Percentiles rank a stretch among this genome's conserved stretches.
Conservation (phyloP, 2,113 vertebrate genomes). For the Emydura subglobosa region DNA sequence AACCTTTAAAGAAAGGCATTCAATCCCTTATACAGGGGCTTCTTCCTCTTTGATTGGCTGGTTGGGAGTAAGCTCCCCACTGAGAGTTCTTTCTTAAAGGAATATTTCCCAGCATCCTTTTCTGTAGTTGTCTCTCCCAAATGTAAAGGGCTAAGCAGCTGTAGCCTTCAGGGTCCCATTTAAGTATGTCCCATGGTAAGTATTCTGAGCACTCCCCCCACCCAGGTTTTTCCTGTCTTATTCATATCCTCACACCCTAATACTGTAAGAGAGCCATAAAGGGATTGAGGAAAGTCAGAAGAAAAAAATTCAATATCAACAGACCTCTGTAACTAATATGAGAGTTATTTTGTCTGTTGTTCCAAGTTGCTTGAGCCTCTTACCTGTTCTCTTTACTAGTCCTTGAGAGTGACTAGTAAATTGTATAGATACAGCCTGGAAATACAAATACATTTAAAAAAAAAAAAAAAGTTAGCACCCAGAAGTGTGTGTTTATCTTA, state of each 20-base stretch:
- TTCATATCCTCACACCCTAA: background rate
- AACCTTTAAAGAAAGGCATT: background rate
- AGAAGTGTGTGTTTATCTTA: background rate
- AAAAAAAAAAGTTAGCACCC: background rate
- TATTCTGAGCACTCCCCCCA: background rate
- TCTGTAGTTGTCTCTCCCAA: background rate
- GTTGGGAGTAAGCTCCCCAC: background rate
- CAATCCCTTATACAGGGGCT: background rate
- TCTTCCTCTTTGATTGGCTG: background rate
- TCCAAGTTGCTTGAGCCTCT: background rate
- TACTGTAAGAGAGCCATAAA: background rate
- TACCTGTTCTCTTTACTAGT: background rate
- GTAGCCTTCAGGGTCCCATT: background rate
- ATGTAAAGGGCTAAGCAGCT: background rate
- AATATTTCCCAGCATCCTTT: background rate
- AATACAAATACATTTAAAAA: background rate
- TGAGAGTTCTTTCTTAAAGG: background rate
- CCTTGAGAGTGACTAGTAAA: background rate
- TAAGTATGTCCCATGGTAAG: background rate
- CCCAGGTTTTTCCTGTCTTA: background rate
- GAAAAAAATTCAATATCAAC: background rate
- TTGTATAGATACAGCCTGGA: background rate
- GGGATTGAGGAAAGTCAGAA: background rate
- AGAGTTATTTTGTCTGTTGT: background rate
- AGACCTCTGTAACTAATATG: background rate